Evolutionary conservation across 2,113 vertebrate species (phyloP), one percentile per base, ranked within the genome.

Genomic region (Eublepharis macularius): DNA sequence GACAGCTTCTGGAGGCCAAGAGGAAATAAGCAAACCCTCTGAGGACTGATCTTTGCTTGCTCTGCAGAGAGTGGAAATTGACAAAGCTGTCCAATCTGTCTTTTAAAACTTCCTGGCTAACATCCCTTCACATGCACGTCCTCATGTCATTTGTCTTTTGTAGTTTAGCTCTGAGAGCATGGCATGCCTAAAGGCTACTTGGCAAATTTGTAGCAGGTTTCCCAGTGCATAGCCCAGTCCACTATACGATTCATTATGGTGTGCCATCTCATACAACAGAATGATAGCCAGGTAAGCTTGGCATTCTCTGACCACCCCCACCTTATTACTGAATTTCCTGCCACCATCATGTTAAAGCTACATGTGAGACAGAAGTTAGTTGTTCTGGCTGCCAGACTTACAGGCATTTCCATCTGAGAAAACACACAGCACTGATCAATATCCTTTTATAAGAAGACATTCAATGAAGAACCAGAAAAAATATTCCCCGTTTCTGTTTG

Each of bases 301-400:
- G n/a, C n/a, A 19, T 34, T 70, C 68, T 70, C 34, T 70, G 14
- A 70, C n/a, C n/a, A 51, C 49, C 49, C 11, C 49, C 49, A 51
- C 49, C n/a, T n/a, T n/a, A 51, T 72, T 39, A 41, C 34, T 72
- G 39, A 72, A 41, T 72, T 41, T 70, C 1, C 32, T 8, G 80
- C 0, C 0, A 63, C 4, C 11, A 76, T 2, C 1, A 4, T 51
- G 54, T 82, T 41, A 49, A 57, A 24, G 29, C n/a, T 19, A 39
- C 51, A 57, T 11, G 24, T n/a, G 32, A 17, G 54, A 76, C 24
- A 57, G 19, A 57, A 32, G 19, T 6, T 77, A 8, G 9, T 19
- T 77, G 34, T 76, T 80, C 39, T 78, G 5, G 14, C 74, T n/a
- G 26, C 63, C 57, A 60, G 54, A 10, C 47, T 47, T 60, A 39